A percentile compares a stretch with the other conserved stretches of the same genome.
phyloP scores from a whole-genome alignment of 2,797 vertebrate genomes.

The Acanthopagrus latus region DNA sequence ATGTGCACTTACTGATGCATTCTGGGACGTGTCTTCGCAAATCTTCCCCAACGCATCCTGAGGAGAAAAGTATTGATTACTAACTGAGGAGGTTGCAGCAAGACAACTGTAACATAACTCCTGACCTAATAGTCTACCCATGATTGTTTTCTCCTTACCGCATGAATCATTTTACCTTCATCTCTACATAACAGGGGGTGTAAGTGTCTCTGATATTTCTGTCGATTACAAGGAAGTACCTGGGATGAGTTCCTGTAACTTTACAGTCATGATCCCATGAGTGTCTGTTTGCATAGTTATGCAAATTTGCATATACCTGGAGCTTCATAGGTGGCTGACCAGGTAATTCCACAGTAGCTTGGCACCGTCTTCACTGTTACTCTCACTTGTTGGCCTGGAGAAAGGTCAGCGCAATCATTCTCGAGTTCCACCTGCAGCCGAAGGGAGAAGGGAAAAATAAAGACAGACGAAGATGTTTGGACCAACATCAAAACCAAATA shows the following conservation, averaged over 20 bases:
- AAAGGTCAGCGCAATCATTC: conserved; percentile 86
- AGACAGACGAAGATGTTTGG: background rate
- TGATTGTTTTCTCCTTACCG: background rate
- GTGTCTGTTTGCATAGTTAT: background rate
- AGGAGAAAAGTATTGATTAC: conserved; percentile 22
- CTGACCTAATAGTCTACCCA: background rate
- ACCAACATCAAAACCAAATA: background rate
- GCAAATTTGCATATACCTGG: conserved; percentile 82
- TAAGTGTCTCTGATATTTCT: background rate
- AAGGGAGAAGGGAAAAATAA: background rate
- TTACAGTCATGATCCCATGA: background rate
- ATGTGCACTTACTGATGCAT: conserved; percentile 88
- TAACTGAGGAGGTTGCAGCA: no score
- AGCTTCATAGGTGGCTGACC: conserved; percentile 81
- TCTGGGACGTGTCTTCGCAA: conserved; percentile 84
- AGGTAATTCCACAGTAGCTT: conserved; percentile 86
- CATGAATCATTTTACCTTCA: background rate
- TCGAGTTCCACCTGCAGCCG: conserved; percentile 86
- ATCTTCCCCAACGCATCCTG: conserved; percentile 88
- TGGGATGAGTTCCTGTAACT: background rate
- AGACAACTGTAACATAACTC: background rate
- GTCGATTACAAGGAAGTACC: conserved; percentile 8
- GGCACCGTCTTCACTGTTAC: conserved; percentile 88
- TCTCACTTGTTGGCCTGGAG: conserved; percentile 82
- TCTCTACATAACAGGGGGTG: background rate